Conservation (phyloP, 1,140 invertebrate genomes). For the Aradophagus sp. region DNA sequence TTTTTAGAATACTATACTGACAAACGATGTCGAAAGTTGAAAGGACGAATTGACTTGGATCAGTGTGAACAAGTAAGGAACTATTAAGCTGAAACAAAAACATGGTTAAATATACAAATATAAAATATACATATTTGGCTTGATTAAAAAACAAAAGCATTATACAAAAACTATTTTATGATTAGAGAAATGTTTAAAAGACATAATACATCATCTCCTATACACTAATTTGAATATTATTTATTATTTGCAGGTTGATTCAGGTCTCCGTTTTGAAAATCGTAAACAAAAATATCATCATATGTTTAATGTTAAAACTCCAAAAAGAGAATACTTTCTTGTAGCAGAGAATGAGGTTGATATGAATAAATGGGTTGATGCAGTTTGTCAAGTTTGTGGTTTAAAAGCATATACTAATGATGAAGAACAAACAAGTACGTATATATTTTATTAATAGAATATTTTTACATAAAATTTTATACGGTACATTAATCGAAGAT, state of each 20-base stretch:
- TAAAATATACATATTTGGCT: no score
- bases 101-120: no score
- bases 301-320: conserved; percentile 92
- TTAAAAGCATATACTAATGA: conserved; percentile 86
- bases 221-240: no score
- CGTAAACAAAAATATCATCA: conserved; percentile 87
- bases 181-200: no score
- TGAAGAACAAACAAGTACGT: conserved; percentile 76
- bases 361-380: conserved; percentile 96
- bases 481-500: no score
- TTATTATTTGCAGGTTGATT: conserved; percentile 80
- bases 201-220: no score
- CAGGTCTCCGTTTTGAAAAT: conserved; percentile 87
- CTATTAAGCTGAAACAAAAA: no score
- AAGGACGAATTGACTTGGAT: conserved; percentile 94
- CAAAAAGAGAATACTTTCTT: conserved; percentile 91
- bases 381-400: conserved; percentile 93
- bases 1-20: conserved; percentile 95
- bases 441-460: conserved; percentile 1
- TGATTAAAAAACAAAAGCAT: no score
- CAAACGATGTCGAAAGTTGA: conserved; percentile 87
- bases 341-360: conserved; percentile 92
- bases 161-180: no score
- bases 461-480: neutral
- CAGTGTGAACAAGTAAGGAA: conserved; percentile 91